Conservation (phyloP, 2,113 vertebrate genomes). For the Melanocharis versteri region DNA sequence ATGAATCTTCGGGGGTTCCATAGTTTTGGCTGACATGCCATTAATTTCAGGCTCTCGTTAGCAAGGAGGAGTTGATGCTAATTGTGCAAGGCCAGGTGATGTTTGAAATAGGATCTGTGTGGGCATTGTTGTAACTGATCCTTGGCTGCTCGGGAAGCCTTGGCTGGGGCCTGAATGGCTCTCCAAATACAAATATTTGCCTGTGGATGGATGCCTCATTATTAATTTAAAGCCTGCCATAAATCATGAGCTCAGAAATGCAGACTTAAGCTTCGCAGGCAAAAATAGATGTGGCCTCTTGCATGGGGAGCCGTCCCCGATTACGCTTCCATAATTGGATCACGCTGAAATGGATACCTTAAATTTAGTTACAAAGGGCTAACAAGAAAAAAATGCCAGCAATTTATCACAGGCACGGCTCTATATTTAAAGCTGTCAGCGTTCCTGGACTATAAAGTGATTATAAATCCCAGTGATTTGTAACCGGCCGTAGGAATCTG, state of each 20-base stretch:
- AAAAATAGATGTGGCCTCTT: slow-evolving; percentile 54
- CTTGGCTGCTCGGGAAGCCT: neutral
- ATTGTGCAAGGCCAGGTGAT: neutral
- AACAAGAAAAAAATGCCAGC: slow-evolving; percentile 49
- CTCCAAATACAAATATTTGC: slow-evolving; percentile 66
- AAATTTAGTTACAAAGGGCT: slow-evolving; percentile 56
- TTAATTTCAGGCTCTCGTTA: neutral
- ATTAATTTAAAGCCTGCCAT: slow-evolving; percentile 70
- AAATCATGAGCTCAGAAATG: slow-evolving; percentile 69
- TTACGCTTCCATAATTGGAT: slow-evolving; percentile 56
- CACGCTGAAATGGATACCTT: slow-evolving; percentile 57
- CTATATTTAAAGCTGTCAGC: slow-evolving; percentile 60
- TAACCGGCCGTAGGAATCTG: slow-evolving; percentile 23
- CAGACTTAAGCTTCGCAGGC: slow-evolving; percentile 40
- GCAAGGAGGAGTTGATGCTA: neutral
- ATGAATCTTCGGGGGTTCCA: neutral
- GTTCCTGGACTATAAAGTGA: slow-evolving; percentile 1
- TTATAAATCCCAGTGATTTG: slow-evolving; percentile 41
- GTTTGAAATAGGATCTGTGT: slow-evolving; percentile 18
- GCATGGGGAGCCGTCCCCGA: slow-evolving; percentile 22
- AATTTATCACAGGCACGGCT: slow-evolving; percentile 19
- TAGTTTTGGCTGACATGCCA: neutral
- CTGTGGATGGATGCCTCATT: slow-evolving; percentile 26
- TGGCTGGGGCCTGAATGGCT: neutral
- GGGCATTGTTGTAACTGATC: neutral